Conservation (phyloP, 2,113 vertebrate species). For the Tricholaema leucomelas region DNA sequence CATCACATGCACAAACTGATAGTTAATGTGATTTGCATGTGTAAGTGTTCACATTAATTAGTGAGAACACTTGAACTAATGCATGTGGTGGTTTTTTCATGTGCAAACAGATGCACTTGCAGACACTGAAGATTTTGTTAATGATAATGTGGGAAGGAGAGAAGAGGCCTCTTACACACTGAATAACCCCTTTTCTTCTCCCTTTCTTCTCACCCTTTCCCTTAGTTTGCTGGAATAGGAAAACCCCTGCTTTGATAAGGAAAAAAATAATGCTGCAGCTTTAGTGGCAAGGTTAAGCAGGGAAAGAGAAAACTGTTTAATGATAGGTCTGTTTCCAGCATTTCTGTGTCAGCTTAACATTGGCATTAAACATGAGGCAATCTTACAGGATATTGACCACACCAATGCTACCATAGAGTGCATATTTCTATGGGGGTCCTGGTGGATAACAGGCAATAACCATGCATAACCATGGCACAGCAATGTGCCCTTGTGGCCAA, state of each 20-base stretch:
- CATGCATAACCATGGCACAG: too few relatives aligned
- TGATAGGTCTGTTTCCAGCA: background rate
- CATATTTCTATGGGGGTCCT: background rate
- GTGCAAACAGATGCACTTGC: constrained; percentile 28
- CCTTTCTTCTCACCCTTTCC: background rate
- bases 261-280: constrained; percentile 31
- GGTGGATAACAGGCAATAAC: too few relatives aligned
- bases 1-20: constrained; percentile 22
- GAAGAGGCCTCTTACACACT: background rate
- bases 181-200: constrained; percentile 9
- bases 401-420: background rate
- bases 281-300: constrained; percentile 44
- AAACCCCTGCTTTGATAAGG: constrained; percentile 43
- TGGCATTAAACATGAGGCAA: background rate
- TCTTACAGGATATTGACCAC: background rate
- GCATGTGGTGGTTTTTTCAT: background rate
- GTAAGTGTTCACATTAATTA: constrained; percentile 44
- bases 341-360: background rate
- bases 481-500: too few relatives aligned
- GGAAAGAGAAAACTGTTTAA: constrained; percentile 60
- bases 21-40: constrained; percentile 53
- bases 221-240: constrained; percentile 10
- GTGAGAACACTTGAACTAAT: constrained; percentile 1
- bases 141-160: background rate
- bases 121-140: constrained; percentile 20